A percentile compares a stretch with the other conserved stretches of the same genome.
phyloP scores from a whole-genome alignment of 2,113 vertebrate genomes.

The Myotis yumanensis region DNA sequence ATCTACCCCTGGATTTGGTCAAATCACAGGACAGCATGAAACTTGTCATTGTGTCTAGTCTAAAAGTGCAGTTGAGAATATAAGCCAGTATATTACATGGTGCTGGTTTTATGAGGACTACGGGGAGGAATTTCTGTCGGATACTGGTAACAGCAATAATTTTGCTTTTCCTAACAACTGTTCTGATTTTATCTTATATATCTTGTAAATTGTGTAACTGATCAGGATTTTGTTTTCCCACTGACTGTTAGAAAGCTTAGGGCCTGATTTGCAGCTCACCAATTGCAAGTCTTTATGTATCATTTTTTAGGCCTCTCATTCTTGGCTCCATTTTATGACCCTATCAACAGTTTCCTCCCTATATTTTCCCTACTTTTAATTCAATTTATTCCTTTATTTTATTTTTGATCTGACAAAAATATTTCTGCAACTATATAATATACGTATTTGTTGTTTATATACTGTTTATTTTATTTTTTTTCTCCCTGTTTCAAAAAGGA shows the following conservation, averaged over 20 bases:
- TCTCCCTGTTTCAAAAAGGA: not conserved
- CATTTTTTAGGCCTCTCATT: not conserved
- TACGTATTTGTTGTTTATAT: not conserved
- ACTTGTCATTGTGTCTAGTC: constrained; percentile 1
- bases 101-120: constrained; percentile 68
- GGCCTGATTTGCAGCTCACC: not conserved
- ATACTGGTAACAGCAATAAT: constrained; percentile 72
- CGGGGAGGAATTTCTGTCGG: constrained; percentile 61
- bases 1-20: not conserved
- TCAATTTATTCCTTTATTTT: not conserved
- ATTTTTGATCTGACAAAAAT: not conserved
- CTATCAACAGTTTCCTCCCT: not conserved
- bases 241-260: constrained; percentile 6
- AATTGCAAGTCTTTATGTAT: not conserved
- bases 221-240: constrained; percentile 59
- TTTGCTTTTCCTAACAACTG: constrained; percentile 67
- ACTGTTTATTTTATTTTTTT: not conserved
- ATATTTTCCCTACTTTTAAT: not conserved
- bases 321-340: not conserved
- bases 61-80: not conserved
- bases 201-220: constrained; percentile 61
- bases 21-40: not conserved
- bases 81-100: constrained; percentile 65
- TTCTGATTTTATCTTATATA: constrained; percentile 59
- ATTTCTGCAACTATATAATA: not conserved